These are phyloP conservation scores for Indri indri DNA, from an alignment of 2,113 vertebrate genomes.

Conservation along the genomic window DNA sequence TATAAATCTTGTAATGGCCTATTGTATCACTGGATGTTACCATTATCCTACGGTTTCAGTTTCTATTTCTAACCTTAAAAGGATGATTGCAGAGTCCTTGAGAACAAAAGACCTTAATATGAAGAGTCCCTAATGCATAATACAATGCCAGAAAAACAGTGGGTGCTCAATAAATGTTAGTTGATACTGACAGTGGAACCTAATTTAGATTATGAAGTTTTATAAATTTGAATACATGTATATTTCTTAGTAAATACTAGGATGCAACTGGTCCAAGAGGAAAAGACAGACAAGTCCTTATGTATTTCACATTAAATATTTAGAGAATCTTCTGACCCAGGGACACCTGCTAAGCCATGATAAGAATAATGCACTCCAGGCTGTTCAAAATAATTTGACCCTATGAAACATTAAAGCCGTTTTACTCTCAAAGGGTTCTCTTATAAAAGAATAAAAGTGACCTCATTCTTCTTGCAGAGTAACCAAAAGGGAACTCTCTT, in stretches of 20 bases:
- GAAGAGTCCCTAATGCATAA: neutral
- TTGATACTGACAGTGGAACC: neutral
- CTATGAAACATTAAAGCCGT: slow-evolving; percentile 70
- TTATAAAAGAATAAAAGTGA: slow-evolving; percentile 56
- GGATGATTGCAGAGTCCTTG: slow-evolving; percentile 28
- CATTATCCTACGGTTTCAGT: neutral
- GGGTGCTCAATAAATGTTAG: slow-evolving; percentile 18
- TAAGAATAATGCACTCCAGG: slow-evolving; percentile 69
- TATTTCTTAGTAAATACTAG: slow-evolving; percentile 45
- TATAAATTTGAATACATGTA: slow-evolving; percentile 2
- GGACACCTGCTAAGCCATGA: slow-evolving; percentile 59
- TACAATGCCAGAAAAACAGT: slow-evolving; percentile 23
- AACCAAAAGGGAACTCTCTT: slow-evolving; percentile 37
- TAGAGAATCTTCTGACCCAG: slow-evolving; percentile 49
- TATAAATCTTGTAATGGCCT: slow-evolving; percentile 24
- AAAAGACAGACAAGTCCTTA: neutral
- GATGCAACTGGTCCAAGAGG: neutral
- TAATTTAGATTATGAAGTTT: slow-evolving; percentile 55
- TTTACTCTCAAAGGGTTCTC: slow-evolving; percentile 56
- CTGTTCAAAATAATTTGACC: slow-evolving; percentile 61
- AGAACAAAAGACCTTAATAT: neutral
- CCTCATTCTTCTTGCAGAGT: slow-evolving; percentile 45
- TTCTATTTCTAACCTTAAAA: slow-evolving; percentile 27
- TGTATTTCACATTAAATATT: slow-evolving; percentile 70
- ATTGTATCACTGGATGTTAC: slow-evolving; percentile 13